Percentiles rank a stretch among this genome's conserved stretches.
Evolutionary conservation across 64 coral and sea anemone species (phyloP).

Genomic region (Pocillopora damicornis): DNA sequence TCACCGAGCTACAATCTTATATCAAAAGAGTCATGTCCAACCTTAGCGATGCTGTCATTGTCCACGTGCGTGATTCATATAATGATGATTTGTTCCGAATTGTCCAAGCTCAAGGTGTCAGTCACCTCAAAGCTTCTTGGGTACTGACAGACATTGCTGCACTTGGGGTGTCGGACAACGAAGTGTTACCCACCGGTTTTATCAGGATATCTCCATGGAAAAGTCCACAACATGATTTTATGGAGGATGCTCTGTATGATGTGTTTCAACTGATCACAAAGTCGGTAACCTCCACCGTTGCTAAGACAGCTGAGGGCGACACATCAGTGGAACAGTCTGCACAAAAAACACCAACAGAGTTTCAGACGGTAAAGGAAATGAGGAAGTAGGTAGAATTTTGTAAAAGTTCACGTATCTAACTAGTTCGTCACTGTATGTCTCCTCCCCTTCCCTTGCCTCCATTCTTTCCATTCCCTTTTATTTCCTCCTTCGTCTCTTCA

Average conservation of each 20-base stretch:
- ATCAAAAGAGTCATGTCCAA: not conserved
- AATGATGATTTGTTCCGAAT: conserved; percentile 6
- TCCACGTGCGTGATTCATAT: not conserved
- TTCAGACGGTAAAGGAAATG: no score
- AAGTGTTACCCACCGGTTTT: not conserved
- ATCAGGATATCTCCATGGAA: not conserved
- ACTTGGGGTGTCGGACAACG: not conserved
- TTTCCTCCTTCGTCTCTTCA: no score
- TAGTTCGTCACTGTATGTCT: no score
- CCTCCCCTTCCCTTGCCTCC: no score
- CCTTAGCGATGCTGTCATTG: not conserved
- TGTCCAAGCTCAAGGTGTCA: not conserved
- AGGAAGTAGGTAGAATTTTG: no score
- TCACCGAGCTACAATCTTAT: not conserved
- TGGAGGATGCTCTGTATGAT: conserved; percentile 7
- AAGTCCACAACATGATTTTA: not conserved
- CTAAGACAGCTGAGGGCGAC: no score
- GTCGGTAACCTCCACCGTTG: not conserved
- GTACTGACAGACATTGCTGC: conserved; percentile 3
- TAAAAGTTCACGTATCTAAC: no score
- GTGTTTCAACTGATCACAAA: not conserved
- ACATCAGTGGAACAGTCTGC: no score
- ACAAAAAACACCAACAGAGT: no score
- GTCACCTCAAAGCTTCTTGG: not conserved
- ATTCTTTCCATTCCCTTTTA: no score